Base-by-base conservation (phyloP, 1,140 invertebrate genomes). In the Neodiprion fabricii region DNA sequence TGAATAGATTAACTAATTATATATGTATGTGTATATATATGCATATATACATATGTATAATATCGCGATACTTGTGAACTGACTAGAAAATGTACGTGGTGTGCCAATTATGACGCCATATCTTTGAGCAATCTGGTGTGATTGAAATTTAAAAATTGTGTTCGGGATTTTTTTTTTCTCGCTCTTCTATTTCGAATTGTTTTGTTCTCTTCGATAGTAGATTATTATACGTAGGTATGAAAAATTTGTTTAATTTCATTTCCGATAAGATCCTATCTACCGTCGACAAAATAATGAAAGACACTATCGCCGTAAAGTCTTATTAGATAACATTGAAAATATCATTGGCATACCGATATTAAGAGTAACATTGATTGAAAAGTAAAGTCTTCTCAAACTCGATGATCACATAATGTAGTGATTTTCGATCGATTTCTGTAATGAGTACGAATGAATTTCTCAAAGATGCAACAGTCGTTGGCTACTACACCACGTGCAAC, bases 401-500 rank as follows among this genome's bases (percentile, higher is more conserved):
- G 28, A 40, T 40, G 28, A 40, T 40, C 28, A 40, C 1, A 5
- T 40, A 40, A 40, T 40, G 1, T 40, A 40, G 28, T 40, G 28
- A 40, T 40, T 40, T 40, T 5, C 28, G 28, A 40, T 40, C 28
- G 28, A 40, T 40, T 40, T 40, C 5, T 40, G 5, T 40, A 40
- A 4, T 0, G 28, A 40, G 28, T 40, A 40, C 0, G 28, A 40
- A 40, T 40, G 28, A 40, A n/a, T 14, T 8, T 75, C 67, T 48
- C 40, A 71, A 23, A 47, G 72, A 50, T 21, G 7, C 17, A 28
- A n/a, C 8, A 66, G 69, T 50, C n/a, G 71, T 48, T 61, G 23
- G 61, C 79, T 50, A 73, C 23, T 78, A 48, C 79, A 79, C 80
- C 80, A 79, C 78, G 79, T 77, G 80, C 67, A 77, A 21, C 28